A percentile compares a stretch with the other conserved stretches of the same genome.
Evolutionary conservation across 1,140 invertebrate species (phyloP).

Genomic region (Trissolcus basalis): DNA sequence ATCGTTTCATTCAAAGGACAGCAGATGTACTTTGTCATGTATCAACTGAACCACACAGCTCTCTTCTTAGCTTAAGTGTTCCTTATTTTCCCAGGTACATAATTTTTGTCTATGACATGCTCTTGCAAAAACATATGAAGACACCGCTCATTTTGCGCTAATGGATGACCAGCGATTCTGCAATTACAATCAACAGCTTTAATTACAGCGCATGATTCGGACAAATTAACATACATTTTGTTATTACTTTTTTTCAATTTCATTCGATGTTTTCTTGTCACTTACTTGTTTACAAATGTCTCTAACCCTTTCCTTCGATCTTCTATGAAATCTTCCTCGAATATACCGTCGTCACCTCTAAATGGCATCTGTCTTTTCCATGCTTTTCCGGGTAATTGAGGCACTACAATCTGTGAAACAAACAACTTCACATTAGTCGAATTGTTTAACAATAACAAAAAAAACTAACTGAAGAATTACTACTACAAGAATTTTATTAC

Average conservation of each 20-base stretch:
- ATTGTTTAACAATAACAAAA: too few species aligned
- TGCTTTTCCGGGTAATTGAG: slow-evolving; percentile 97
- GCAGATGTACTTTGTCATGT: slow-evolving; percentile 43
- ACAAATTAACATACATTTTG: background rate
- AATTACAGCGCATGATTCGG: background rate
- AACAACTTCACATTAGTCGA: too few species aligned
- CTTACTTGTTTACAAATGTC: slow-evolving; percentile 98
- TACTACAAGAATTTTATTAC: too few species aligned
- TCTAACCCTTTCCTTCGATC: slow-evolving; percentile 98
- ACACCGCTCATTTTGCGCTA: slow-evolving; percentile 99
- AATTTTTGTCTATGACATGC: slow-evolving; percentile 97
- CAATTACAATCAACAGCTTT: slow-evolving; percentile 45
- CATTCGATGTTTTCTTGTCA: background rate
- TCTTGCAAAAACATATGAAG: slow-evolving; percentile 99
- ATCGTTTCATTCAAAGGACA: slow-evolving; percentile 42
- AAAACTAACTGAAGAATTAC: too few species aligned
- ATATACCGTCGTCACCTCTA: slow-evolving; percentile 98
- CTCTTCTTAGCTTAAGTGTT: slow-evolving; percentile 83
- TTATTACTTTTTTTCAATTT: background rate
- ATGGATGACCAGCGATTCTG: slow-evolving; percentile 98
- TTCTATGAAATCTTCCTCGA: slow-evolving; percentile 99
- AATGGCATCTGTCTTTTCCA: slow-evolving; percentile 99
- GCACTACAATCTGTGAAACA: slow-evolving; percentile 92
- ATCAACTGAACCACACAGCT: slow-evolving; percentile 23
- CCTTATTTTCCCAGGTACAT: slow-evolving; percentile 99